Conservation (phyloP, 2,113 vertebrate genomes). For the Macroglossus sobrinus region DNA sequence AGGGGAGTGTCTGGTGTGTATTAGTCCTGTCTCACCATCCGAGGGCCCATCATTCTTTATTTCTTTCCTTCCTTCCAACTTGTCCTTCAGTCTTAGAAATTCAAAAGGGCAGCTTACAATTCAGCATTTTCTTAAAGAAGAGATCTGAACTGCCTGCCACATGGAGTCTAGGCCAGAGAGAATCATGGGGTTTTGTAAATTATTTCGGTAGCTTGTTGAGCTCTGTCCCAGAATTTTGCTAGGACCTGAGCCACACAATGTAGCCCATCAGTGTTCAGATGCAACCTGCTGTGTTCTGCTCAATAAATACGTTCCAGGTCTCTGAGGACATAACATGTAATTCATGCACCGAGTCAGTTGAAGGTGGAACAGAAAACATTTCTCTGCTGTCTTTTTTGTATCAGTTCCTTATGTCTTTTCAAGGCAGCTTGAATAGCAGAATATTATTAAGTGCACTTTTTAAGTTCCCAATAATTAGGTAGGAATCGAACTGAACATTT, state of each 20-base stretch:
- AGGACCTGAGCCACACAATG: not conserved
- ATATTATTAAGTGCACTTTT: not conserved
- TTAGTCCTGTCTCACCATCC: too few relatives aligned
- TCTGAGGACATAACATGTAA: not conserved
- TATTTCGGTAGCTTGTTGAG: not conserved
- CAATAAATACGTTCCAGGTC: not conserved
- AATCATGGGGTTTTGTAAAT: not conserved
- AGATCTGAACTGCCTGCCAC: not conserved
- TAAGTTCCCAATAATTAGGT: not conserved
- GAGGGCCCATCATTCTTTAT: not conserved
- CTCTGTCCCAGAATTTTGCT: not conserved
- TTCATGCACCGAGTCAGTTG: not conserved
- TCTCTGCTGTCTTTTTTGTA: not conserved
- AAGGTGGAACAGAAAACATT: not conserved
- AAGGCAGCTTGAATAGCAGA: not conserved
- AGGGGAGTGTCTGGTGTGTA: accelerated
- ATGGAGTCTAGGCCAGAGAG: not conserved
- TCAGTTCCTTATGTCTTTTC: not conserved
- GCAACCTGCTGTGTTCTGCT: not conserved
- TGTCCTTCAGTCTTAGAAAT: not conserved
- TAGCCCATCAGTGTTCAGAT: not conserved
- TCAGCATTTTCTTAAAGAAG: not conserved
- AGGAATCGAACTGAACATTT: not conserved
- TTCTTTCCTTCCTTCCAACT: not conserved
- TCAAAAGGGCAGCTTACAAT: not conserved